Evolutionary conservation across 2,888 invertebrate genomes (phyloP), one percentile per base, ranked within the genome.

Genomic region (Nomada hirtipes): DNA sequence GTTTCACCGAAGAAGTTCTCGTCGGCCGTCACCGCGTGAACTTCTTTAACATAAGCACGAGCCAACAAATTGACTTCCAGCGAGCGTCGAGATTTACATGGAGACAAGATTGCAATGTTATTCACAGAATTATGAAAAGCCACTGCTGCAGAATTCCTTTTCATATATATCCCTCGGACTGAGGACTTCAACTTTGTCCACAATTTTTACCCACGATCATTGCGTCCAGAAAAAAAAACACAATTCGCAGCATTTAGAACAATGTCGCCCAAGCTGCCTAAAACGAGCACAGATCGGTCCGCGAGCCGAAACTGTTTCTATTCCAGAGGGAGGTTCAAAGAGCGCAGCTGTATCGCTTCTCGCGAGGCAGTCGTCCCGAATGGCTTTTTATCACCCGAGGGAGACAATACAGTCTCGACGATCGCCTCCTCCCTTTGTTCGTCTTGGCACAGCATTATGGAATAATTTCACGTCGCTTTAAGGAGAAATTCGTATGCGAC

Each of bases 1-100:
- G 88, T 90, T 90, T 85, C 82, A 69, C 83, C 82, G 85, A 87
- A 88, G 85, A 74, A 81, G 78, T 69, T 76, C 71, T 15, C 59
- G 67, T 57, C 52, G 69, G 73, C 20, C 52, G 20, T 47, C 59
- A 20, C 20, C 44, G 36, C 42, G 65, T 42, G 18, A 68, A 63
- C 23, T 29, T 36, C 67, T 29, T 71, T 60, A 64, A 47, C 42
- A 55, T 61, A 74, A 82, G 74, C 69, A 60, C 36, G 65, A 68
- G 73, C 47, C 57, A n/a, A 36, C 18, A 63, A 52, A 67, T 64
- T 65, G 63, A 20, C 57, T 63, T 42, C 23, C 59, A 7, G 4
- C n/a, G 44, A 67, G 36, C n/a, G n/a, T 18, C 9, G 20, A 42
- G 47, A 71, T 42, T 50, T 18, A 42, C 55, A 26, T 23, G 57